These are phyloP conservation scores for Micronycteris hirsuta DNA, from an alignment of 2,113 vertebrate species.

Conservation along the genomic window DNA sequence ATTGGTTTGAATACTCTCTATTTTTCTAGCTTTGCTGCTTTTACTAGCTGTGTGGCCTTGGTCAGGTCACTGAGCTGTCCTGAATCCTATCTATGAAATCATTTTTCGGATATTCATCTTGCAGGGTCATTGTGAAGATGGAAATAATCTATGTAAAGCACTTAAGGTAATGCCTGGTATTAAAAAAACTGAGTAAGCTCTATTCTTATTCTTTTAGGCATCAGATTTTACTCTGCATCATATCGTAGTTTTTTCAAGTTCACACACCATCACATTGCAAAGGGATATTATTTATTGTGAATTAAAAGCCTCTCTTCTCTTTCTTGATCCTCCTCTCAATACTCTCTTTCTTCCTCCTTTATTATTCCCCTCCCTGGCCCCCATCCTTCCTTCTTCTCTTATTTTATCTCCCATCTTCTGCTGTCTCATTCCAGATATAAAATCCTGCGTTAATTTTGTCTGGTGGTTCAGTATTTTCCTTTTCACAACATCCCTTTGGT, in stretches of 20 bases:
- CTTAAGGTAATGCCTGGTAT: background rate
- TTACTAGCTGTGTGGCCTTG: background rate
- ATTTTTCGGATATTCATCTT: background rate
- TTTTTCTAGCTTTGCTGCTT: background rate
- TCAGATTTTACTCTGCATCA: background rate
- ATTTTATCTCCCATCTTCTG: background rate
- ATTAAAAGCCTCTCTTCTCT: background rate
- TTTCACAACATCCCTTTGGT: background rate
- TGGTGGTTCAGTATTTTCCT: background rate
- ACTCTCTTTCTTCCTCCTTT: background rate
- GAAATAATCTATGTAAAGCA: background rate
- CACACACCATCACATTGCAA: background rate
- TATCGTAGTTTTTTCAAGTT: background rate
- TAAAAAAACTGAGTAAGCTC: background rate
- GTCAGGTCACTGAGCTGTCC: background rate
- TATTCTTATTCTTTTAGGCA: background rate
- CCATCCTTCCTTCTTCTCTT: background rate
- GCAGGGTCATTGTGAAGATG: background rate
- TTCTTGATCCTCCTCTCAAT: background rate
- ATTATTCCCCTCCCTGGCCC: background rate
- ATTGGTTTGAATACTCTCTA: background rate
- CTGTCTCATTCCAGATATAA: background rate
- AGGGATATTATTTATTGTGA: background rate
- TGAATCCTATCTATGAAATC: background rate
- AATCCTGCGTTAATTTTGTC: background rate